Percentiles rank a stretch among this genome's conserved stretches.
Evolutionary conservation across 2,113 vertebrate genomes (phyloP).

Genomic region (Cynocephalus volans): DNA sequence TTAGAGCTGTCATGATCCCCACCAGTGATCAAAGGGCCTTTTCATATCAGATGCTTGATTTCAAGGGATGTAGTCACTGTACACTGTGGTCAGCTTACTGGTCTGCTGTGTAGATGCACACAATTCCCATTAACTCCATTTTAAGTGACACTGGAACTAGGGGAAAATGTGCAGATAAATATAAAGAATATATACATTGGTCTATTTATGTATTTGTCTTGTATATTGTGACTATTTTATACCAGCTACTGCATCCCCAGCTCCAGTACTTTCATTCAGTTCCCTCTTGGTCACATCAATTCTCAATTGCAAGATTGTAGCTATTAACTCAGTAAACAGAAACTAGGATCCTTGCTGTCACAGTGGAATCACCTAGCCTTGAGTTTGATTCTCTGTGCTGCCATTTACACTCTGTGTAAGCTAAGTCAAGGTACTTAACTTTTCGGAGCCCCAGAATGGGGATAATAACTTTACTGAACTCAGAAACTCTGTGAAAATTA

Average conservation of each 20-base stretch:
- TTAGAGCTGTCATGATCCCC: background rate
- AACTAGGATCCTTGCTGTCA: background rate
- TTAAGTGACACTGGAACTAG: background rate
- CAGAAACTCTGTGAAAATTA: background rate
- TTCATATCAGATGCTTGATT: background rate
- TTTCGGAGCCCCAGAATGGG: background rate
- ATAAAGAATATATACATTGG: background rate
- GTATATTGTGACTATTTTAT: background rate
- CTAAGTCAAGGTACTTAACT: background rate
- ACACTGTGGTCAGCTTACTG: background rate
- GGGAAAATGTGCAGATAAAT: background rate
- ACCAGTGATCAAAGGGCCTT: slow-evolving; percentile 66
- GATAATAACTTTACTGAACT: background rate
- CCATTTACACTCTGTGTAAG: background rate
- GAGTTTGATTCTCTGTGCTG: background rate
- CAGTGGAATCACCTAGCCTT: background rate
- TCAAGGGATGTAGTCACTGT: background rate
- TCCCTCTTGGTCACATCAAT: background rate
- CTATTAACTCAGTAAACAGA: background rate
- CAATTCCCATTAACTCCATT: background rate
- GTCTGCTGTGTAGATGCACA: background rate
- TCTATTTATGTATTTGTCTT: background rate
- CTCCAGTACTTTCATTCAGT: background rate
- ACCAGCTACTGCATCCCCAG: background rate
- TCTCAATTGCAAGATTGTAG: background rate